Evolutionary conservation across 2,797 vertebrate species (phyloP).

Genomic region (Pipistrellus kuhlii): DNA sequence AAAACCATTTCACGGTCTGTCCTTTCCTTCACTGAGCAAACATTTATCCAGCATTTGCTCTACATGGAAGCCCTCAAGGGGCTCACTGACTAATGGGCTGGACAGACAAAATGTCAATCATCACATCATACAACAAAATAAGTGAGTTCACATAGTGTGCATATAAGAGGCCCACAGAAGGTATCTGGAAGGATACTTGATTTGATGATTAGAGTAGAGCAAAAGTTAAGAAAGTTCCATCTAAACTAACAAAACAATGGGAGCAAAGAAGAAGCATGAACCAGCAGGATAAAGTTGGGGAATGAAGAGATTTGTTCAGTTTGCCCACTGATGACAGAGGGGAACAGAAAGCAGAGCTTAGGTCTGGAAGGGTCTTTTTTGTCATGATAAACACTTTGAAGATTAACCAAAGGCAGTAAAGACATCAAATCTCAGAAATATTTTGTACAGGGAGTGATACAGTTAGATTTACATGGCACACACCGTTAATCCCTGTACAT

Average conservation of each 20-base stretch:
- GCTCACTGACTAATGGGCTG: neutral
- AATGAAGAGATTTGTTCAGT: neutral
- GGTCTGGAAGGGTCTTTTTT: neutral
- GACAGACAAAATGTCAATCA: neutral
- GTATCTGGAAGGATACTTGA: neutral
- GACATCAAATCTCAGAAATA: neutral
- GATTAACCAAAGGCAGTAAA: neutral
- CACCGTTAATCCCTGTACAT: neutral
- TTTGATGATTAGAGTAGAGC: neutral
- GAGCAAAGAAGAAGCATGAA: neutral
- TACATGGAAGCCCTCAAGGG: neutral
- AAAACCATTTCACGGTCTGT: neutral
- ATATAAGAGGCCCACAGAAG: neutral
- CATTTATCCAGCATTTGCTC: neutral
- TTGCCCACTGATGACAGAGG: neutral
- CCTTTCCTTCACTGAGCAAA: neutral
- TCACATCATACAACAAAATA: neutral
- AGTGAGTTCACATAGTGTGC: too few species aligned
- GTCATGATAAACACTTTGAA: neutral
- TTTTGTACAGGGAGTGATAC: neutral
- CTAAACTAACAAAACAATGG: neutral
- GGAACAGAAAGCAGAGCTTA: neutral
- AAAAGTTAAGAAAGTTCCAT: neutral
- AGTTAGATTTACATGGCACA: neutral
- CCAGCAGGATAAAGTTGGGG: neutral